Percentiles rank a stretch among this genome's conserved stretches.
Evolutionary conservation across 37 sponge, comb jelly and placozoan species (phyloP).

Genomic region (Cladorhizidae sp.): DNA sequence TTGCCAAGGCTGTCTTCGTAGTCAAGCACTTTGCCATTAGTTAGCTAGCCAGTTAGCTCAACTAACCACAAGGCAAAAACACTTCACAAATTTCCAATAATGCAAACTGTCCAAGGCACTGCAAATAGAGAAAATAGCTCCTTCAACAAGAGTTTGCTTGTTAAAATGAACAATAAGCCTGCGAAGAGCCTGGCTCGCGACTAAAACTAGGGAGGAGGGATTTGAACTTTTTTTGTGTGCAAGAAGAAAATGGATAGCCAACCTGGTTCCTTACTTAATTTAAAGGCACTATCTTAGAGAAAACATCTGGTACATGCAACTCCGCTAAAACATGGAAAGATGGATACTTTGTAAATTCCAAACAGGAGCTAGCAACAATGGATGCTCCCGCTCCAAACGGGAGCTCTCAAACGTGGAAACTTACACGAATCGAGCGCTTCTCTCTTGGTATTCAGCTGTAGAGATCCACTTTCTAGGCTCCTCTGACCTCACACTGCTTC

Average conservation of each 20-base stretch:
- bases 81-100: not conserved
- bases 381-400: conserved; percentile 5
- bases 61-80: not conserved
- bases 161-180: no score
- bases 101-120: not conserved
- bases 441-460: not conserved
- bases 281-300: not conserved
- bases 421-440: conserved; percentile 22
- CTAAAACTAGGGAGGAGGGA: no score
- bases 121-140: conserved; percentile 6
- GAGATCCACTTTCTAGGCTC: conserved; percentile 5
- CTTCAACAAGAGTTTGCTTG: not conserved
- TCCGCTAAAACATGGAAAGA: not conserved
- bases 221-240: not conserved
- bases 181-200: no score
- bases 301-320: not conserved
- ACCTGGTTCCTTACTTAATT: conserved; percentile 1
- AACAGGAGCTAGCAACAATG: conserved; percentile 18
- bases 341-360: conserved; percentile 8
- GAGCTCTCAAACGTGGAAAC: conserved; percentile 8
- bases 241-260: not conserved
- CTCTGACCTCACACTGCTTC: not conserved
- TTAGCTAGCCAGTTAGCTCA: not conserved
- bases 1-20: not conserved
- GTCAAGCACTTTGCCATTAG: not conserved